phyloP scores from a whole-genome alignment of 1,140 invertebrate species.

The Listronotus bonariensis region DNA sequence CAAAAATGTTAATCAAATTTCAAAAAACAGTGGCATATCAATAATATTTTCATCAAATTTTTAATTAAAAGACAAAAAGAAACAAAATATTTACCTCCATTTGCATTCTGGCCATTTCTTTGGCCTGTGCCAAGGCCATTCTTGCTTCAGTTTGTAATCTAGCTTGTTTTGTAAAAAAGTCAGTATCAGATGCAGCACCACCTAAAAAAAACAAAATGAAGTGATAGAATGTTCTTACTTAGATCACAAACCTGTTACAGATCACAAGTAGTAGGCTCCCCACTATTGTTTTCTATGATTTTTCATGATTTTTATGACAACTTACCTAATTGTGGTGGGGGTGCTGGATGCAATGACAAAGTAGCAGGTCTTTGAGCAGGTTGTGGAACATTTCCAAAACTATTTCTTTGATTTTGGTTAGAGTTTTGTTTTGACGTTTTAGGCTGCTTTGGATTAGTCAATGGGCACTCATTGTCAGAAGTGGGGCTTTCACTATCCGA shows the following conservation, averaged over 20 bases:
- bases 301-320: no score
- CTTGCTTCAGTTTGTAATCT: constrained; percentile 87
- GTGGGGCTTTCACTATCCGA: constrained; percentile 79
- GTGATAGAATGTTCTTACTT: not conserved
- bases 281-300: no score
- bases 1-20: no score
- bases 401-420: constrained; percentile 35
- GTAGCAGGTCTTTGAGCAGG: constrained; percentile 50
- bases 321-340: constrained; percentile 18
- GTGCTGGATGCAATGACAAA: constrained; percentile 48
- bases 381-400: constrained; percentile 32
- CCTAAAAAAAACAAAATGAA: constrained; percentile 6
- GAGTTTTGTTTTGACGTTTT: constrained; percentile 48
- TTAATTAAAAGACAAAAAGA: no score
- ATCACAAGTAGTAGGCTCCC: no score
- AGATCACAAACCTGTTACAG: no score
- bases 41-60: no score
- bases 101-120: constrained; percentile 91
- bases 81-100: constrained; percentile 72
- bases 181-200: constrained; percentile 59
- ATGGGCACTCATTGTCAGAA: constrained; percentile 66
- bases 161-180: constrained; percentile 81
- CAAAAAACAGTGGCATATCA: no score
- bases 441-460: constrained; percentile 50
- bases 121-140: constrained; percentile 86